Percentiles rank a stretch among this genome's conserved stretches.
Conservation (phyloP, 2,797 vertebrate species). For the Pipistrellus pipistrellus region DNA sequence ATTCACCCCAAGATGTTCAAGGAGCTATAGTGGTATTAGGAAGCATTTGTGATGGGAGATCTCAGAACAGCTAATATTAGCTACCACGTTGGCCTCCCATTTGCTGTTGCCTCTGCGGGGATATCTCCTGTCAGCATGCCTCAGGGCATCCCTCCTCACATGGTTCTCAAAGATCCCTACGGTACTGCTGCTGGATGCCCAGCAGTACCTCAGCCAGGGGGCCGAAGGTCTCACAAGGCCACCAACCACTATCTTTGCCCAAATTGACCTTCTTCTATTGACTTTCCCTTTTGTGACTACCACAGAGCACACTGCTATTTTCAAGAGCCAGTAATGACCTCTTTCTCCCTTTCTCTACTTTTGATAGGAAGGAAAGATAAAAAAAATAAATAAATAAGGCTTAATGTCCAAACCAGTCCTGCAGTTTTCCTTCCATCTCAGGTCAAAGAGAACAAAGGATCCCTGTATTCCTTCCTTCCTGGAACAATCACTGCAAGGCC, state of each 20-base stretch:
- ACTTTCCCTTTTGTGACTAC: not conserved
- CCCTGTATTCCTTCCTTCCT: not conserved
- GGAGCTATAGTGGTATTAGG: not conserved
- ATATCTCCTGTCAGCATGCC: not conserved
- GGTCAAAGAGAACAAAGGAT: conserved; percentile 56
- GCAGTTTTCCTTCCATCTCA: not conserved
- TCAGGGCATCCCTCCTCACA: not conserved
- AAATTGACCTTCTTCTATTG: not conserved
- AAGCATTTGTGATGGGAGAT: too few relatives aligned
- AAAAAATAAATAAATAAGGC: not conserved
- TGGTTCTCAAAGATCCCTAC: too few relatives aligned
- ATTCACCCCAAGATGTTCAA: not conserved
- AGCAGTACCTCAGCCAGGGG: not conserved
- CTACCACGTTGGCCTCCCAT: not conserved
- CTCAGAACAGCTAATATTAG: not conserved
- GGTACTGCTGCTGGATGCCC: not conserved
- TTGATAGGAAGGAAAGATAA: conserved; percentile 52
- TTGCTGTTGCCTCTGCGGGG: not conserved
- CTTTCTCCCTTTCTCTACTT: not conserved
- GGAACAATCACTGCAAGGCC: not conserved
- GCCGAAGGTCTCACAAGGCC: not conserved
- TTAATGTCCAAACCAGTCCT: not conserved
- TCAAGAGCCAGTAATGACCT: not conserved
- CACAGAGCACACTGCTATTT: not conserved
- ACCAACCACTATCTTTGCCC: not conserved